Evolutionary conservation across 1,140 invertebrate species (phyloP), one percentile per base, ranked within the genome.

Genomic region (Vollenhovia emeryi): DNA sequence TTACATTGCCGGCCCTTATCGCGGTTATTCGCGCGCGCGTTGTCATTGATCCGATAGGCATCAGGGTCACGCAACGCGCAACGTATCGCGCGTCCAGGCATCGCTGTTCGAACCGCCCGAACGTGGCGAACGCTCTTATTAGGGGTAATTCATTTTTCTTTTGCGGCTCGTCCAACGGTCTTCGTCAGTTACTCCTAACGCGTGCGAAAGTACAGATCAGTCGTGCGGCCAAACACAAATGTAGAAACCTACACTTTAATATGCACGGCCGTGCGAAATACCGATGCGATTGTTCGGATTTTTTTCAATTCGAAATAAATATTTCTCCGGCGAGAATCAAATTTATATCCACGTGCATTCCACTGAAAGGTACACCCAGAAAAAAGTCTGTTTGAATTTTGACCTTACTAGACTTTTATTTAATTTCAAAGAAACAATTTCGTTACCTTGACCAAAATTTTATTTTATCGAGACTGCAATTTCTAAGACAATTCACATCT

Each of bases 41-140:
- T 86, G 55, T 87, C 83, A 73, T 45, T 57, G 66, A 82, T 73
- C 59, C 78, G 78, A 82, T 82, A 82, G 59, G 36, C 66, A 73
- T 73, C 66, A 18, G 66, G 50, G 50, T 82, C 78, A 82, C 66
- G 78, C 66, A 59, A 82, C 36, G 36, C 21, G 30, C n/a, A n/a
- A 66, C 43, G 43, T 82, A 82, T 82, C 66, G 33, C 62, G 11
- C 30, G 2, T 24, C 27, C 27, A 18, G 33, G 33, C 21, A 55
- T 27, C 24, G 36, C 78, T 27, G 8, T 15, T 52, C 18, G 30
- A 50, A 40, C 13, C 45, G 30, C 43, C 21, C 33, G 33, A 40
- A 40, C 48, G 60, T 21, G n/a, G 40, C 30, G 69, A 5, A 43
- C 15, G 0, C 59, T 64, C 13, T 82, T 59, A 82, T 82, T 73